These are phyloP conservation scores for Harpagoxenus sublaevis DNA, from an alignment of 2,888 invertebrate genomes.

Conservation along the genomic window DNA sequence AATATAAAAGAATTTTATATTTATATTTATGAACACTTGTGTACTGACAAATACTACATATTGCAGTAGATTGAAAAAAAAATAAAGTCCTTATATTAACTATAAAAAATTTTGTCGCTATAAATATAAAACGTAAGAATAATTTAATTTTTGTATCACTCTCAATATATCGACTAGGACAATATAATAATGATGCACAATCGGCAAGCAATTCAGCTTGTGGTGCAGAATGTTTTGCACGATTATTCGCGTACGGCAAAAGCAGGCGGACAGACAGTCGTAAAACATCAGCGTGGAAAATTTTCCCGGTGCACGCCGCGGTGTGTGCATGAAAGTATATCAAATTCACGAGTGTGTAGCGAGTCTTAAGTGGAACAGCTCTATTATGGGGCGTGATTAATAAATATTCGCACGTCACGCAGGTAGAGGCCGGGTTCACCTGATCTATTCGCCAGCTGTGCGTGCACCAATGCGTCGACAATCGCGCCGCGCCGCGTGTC, in stretches of 20 bases:
- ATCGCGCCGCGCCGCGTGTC: slow-evolving; percentile 12
- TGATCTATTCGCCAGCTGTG: slow-evolving; percentile 20
- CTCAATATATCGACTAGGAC: neutral
- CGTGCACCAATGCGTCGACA: slow-evolving; percentile 3
- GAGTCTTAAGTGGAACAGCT: slow-evolving; percentile 51
- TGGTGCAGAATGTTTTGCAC: slow-evolving; percentile 10
- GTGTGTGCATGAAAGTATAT: slow-evolving; percentile 33
- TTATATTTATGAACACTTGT: neutral
- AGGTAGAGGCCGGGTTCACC: slow-evolving; percentile 29
- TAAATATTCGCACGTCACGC: slow-evolving; percentile 37
- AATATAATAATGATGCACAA: neutral
- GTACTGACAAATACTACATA: neutral
- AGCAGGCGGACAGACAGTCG: slow-evolving; percentile 11
- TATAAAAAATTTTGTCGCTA: neutral
- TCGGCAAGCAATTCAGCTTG: neutral
- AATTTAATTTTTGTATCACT: neutral
- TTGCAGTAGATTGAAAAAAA: neutral
- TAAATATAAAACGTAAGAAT: neutral
- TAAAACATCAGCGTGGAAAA: slow-evolving; percentile 48
- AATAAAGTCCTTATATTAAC: neutral
- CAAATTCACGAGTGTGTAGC: slow-evolving; percentile 31
- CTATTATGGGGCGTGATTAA: slow-evolving; percentile 48
- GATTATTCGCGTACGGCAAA: slow-evolving; percentile 22
- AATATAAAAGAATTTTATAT: no score
- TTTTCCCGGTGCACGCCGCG: slow-evolving; percentile 30